phyloP scores from a whole-genome alignment of 2,797 vertebrate species.

The Centroberyx gerrardi region DNA sequence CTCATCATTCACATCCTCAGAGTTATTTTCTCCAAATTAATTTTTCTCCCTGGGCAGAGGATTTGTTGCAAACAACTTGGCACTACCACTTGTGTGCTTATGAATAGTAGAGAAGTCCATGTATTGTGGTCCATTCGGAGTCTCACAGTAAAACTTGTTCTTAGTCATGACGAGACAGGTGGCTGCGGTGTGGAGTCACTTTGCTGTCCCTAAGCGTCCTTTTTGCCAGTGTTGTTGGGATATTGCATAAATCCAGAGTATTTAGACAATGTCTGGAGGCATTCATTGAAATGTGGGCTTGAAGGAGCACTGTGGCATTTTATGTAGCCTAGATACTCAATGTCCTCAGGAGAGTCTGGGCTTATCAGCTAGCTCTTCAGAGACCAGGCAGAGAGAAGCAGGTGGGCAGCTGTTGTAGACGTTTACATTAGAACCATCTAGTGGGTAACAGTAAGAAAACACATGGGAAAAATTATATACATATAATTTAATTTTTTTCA shows the following conservation, averaged over 20 bases:
- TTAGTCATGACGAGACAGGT: slow-evolving; percentile 13
- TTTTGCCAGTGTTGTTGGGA: slow-evolving; percentile 1
- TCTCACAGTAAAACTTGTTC: slow-evolving; percentile 19
- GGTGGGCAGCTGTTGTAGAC: background rate
- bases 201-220: slow-evolving; percentile 12
- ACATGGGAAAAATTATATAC: too few relatives aligned
- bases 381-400: slow-evolving; percentile 7
- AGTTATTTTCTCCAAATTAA: too few relatives aligned
- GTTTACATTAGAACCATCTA: background rate
- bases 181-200: slow-evolving; percentile 20
- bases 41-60: too few relatives aligned
- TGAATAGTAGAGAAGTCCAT: too few relatives aligned
- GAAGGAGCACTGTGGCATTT: slow-evolving; percentile 40
- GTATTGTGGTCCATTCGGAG: background rate
- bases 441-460: background rate
- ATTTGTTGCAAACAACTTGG: background rate
- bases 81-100: background rate
- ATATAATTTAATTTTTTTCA: too few relatives aligned
- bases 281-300: slow-evolving; percentile 1
- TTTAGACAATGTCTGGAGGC: slow-evolving; percentile 51
- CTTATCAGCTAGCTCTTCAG: slow-evolving; percentile 53
- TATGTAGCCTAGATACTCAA: slow-evolving; percentile 35
- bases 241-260: slow-evolving; percentile 58
- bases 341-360: slow-evolving; percentile 38
- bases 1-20: too few relatives aligned